A percentile compares a stretch with the other conserved stretches of the same genome.
Evolutionary conservation across 2,888 invertebrate species (phyloP).

Genomic region (Erebia palarica): DNA sequence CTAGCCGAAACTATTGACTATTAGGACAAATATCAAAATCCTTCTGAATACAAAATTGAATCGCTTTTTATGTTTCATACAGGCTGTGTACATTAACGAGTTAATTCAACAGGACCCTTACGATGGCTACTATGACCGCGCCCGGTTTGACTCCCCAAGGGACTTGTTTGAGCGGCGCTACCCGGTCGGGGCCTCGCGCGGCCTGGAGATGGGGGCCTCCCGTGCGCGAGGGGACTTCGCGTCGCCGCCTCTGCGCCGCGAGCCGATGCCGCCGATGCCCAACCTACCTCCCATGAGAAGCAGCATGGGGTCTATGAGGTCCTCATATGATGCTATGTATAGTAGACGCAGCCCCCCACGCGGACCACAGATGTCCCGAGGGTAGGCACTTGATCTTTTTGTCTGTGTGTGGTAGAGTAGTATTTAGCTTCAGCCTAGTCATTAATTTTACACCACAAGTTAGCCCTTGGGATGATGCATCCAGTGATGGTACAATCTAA

Average conservation of each 20-base stretch:
- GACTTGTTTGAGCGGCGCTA: slow-evolving; percentile 92
- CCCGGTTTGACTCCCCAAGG: slow-evolving; percentile 88
- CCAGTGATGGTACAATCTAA: too few species aligned
- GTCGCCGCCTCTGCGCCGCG: slow-evolving; percentile 89
- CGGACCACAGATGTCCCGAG: slow-evolving; percentile 79
- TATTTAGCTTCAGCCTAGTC: too few species aligned
- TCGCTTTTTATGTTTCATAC: slow-evolving; percentile 3
- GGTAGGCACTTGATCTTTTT: slow-evolving; percentile 57
- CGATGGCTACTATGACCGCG: slow-evolving; percentile 91
- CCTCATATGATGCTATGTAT: slow-evolving; percentile 90
- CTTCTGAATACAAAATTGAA: neutral
- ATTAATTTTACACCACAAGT: too few species aligned
- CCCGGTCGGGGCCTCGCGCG: slow-evolving; percentile 81
- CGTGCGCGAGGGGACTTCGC: slow-evolving; percentile 85
- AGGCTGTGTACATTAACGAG: slow-evolving; percentile 8
- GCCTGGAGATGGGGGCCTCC: slow-evolving; percentile 80
- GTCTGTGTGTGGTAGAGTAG: slow-evolving; percentile 8
- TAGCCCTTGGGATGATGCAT: too few species aligned
- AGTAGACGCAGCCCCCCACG: slow-evolving; percentile 90
- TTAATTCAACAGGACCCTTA: slow-evolving; percentile 83
- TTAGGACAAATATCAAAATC: neutral
- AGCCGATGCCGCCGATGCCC: slow-evolving; percentile 91
- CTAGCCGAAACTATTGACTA: too few species aligned
- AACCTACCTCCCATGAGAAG: slow-evolving; percentile 84
- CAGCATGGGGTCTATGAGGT: slow-evolving; percentile 86